Evolutionary conservation across 2,113 vertebrate genomes (phyloP).

Genomic region (Polyodon spathula): DNA sequence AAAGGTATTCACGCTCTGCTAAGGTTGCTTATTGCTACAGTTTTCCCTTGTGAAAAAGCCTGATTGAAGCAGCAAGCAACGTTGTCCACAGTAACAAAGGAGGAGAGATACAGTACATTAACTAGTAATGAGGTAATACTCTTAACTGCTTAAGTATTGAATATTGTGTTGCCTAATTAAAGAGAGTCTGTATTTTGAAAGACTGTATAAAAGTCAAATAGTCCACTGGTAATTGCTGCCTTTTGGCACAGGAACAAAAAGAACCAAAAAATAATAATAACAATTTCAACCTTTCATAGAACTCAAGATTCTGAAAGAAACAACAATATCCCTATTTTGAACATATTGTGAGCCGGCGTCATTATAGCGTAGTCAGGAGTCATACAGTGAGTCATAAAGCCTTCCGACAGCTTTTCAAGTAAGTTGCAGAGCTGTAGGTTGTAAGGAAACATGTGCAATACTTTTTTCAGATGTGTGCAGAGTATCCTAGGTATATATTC

Average conservation of each 20-base stretch:
- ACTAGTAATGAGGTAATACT: neutral
- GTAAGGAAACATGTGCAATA: slow-evolving; percentile 8
- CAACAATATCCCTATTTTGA: slow-evolving; percentile 3
- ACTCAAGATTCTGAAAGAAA: slow-evolving; percentile 1
- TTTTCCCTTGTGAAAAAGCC: neutral
- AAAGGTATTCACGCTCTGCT: too few species aligned
- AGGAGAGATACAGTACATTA: neutral
- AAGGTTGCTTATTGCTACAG: too few species aligned
- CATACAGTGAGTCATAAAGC: slow-evolving; percentile 5
- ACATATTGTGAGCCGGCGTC: neutral
- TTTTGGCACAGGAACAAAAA: neutral
- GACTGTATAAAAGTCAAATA: neutral
- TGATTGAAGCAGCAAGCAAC: neutral
- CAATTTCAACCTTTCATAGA: too few species aligned
- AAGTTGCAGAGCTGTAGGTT: slow-evolving; percentile 6
- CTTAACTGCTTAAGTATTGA: neutral
- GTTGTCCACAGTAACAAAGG: neutral
- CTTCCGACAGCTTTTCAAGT: neutral
- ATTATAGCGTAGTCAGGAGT: slow-evolving; percentile 8
- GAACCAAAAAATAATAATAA: too few species aligned
- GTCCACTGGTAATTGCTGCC: neutral
- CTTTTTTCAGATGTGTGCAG: slow-evolving; percentile 15
- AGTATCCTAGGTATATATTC: slow-evolving; percentile 16
- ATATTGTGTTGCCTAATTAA: neutral
- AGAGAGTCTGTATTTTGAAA: neutral